Base-by-base conservation (phyloP, 2,797 vertebrate genomes). In the Melanogrammus aeglefinus region DNA sequence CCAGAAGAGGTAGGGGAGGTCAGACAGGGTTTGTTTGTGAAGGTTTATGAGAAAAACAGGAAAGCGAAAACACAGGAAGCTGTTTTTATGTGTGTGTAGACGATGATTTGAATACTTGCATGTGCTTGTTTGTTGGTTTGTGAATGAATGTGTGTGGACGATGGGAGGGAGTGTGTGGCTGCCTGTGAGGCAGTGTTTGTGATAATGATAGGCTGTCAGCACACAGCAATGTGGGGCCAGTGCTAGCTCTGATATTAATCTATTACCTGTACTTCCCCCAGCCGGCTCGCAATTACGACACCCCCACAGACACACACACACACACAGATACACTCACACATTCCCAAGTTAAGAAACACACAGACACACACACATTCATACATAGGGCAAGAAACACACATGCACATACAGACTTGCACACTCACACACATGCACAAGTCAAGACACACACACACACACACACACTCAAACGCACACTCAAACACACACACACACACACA, bases 191-290 rank as follows among this genome's bases (percentile, higher is more conserved):
- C 9, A 0, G 77, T 93, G 87, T 92, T 91, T 93, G 90, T 74
- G 88, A 93, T 93, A 93, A 94, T 94, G 90, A 93, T 89, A 91
- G 92, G 89, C 86, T 94, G 93, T 92, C 91, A 93, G 78, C 82
- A 79, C 80, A 80, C 84, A 87, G 87, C 83, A 86, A 87, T 79
- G 86, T 81, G 81, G 87, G 87, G 89, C 82, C 83, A 29, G 80
- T 88, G 88, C 88, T 85, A 90, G 86, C 89, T 88, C 88, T 91
- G 90, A 91, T 92, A 94, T 94, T 93, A 94, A 93, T 94, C 91
- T 90, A 94, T 94, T 94, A 94, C 91, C 93, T 93, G 90, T 85
- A 91, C 88, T 88, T 91, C 89, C 87, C 88, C 89, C 85, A 82
- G 83, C 86, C 85, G 75, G 66, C 84, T 84, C 79, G 82, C 75